Evolutionary conservation across 2,888 invertebrate genomes (phyloP).

Genomic region (Sabellastarte sp.): DNA sequence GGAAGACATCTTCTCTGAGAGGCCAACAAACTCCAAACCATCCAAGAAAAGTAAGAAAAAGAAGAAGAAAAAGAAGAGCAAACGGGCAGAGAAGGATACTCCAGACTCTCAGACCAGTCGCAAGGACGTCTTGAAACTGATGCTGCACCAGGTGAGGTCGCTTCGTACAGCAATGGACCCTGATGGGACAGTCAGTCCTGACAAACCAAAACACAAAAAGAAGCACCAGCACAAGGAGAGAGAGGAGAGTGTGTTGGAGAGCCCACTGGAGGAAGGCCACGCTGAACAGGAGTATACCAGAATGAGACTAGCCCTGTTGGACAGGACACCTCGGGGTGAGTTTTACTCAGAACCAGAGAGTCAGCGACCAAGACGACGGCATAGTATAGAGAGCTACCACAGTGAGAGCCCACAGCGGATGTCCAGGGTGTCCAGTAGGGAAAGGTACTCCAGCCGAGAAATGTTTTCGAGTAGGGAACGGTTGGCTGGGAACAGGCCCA

Average conservation of each 20-base stretch:
- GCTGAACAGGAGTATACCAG: background rate
- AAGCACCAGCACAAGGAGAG: background rate
- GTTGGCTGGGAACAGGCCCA: no score
- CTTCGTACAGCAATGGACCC: constrained; percentile 5
- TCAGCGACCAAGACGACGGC: background rate
- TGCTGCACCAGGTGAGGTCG: constrained; percentile 15
- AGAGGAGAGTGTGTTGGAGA: background rate
- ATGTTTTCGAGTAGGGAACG: background rate
- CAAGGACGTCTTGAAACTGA: constrained; percentile 15
- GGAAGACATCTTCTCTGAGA: constrained; percentile 7
- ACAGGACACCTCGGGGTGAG: constrained; percentile 1
- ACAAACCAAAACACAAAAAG: background rate
- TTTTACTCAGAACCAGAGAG: background rate
- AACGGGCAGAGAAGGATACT: background rate
- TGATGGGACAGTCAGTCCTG: background rate
- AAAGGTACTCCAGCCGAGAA: background rate
- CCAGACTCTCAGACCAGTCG: background rate
- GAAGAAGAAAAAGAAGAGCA: constrained; percentile 7
- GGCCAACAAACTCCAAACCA: constrained; percentile 2
- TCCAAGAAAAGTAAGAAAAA: constrained; percentile 3
- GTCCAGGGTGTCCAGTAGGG: background rate
- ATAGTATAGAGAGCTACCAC: constrained; percentile 5
- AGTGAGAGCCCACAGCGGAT: constrained; percentile 1
- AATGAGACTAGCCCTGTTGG: constrained; percentile 1
- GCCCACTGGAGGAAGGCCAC: background rate